Base-by-base conservation (phyloP, 2,797 vertebrate genomes). In the Pachyuromys duprasi region DNA sequence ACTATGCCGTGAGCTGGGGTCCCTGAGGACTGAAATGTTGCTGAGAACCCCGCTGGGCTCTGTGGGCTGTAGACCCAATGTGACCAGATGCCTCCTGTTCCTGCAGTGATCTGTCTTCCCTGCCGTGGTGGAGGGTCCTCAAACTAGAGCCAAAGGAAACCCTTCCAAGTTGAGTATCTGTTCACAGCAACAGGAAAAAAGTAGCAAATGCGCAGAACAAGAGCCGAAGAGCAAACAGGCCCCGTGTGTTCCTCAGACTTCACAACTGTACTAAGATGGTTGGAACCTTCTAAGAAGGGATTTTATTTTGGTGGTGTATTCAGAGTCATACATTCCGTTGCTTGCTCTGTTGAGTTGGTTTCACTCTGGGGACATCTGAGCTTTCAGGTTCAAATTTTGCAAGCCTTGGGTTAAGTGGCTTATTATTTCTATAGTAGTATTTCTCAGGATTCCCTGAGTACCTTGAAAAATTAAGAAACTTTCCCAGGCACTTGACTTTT, bases 331-430 rank as follows among this genome's bases (percentile, higher is more conserved):
- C 2, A 80, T 82, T 93, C 92, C 65, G 93, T n/a, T 91, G n/a
- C 62, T 90, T 63, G 80, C 86, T 91, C 93, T 78, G 53, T 76
- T 91, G 65, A 72, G 31, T 93, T 92, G 70, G 11, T 86, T 95
- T 92, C 62, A 33, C 83, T 42, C 89, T 39, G 36, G 63, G 13
- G 39, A 67, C 5, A 89, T 89, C 57, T 93, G 75, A 53, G 9
- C 89, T 87, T 91, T 53, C 76, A 67, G 78, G 55, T 72, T 63
- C 45, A 90, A 42, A 53, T 28, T 92, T 89, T 63, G 26, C 28
- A 92, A 96, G 86, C 90, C 14, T 24, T 89, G 45, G 15, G 74
- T 36, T 83, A 84, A 76, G 36, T 91, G 60, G 55, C 45, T 93
- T 93, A 18, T 53, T 36, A 53, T 65, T 89, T 96, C 57, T 89